These are phyloP conservation scores for Epistrophe eligans DNA, from an alignment of 2,888 invertebrate genomes.

Conservation along the genomic window DNA sequence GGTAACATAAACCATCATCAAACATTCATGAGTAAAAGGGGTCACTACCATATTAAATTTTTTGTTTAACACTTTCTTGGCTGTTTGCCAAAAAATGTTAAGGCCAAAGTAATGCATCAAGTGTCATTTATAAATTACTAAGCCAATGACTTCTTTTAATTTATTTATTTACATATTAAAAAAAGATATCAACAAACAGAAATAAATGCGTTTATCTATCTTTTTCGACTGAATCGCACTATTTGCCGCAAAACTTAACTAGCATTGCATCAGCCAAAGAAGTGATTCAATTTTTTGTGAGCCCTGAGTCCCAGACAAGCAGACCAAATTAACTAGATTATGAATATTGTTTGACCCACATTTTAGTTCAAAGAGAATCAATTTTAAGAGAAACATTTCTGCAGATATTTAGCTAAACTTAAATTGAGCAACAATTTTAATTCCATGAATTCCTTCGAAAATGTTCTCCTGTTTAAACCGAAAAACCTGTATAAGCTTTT, in stretches of 20 bases:
- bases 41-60: neutral
- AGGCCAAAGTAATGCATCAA: slow-evolving; percentile 44
- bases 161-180: neutral
- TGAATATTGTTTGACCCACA: slow-evolving; percentile 38
- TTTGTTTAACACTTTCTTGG: slow-evolving; percentile 17
- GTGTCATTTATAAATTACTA: slow-evolving; percentile 3
- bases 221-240: neutral
- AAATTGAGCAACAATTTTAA: neutral
- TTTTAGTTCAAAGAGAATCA: neutral
- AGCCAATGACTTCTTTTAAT: slow-evolving; percentile 17
- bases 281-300: neutral
- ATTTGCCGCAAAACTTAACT: slow-evolving; percentile 18
- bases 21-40: neutral
- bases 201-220: neutral
- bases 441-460: neutral
- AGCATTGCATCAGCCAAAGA: slow-evolving; percentile 61
- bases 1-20: neutral
- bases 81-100: slow-evolving; percentile 35
- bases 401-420: neutral
- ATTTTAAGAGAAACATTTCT: neutral
- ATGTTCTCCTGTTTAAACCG: neutral
- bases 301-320: neutral
- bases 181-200: neutral
- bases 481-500: slow-evolving; percentile 1
- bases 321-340: slow-evolving; percentile 16